These are phyloP conservation scores for Antechinus flavipes DNA, from an alignment of 2,113 vertebrate genomes.

Conservation along the genomic window DNA sequence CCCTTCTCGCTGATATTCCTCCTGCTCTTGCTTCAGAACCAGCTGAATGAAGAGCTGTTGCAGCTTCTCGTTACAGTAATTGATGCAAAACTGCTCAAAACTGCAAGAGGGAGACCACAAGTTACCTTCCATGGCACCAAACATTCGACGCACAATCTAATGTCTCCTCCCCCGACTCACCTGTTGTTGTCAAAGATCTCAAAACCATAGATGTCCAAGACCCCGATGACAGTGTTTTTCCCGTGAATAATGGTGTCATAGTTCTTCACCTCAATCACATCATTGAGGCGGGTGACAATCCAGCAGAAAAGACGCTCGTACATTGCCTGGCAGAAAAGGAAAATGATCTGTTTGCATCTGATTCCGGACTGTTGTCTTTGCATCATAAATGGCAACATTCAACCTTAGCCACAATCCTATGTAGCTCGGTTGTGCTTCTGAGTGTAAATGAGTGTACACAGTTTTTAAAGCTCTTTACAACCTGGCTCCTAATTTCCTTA, in stretches of 20 bases:
- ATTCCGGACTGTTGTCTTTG: background rate
- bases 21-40: conserved; percentile 97
- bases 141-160: background rate
- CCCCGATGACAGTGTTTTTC: conserved; percentile 98
- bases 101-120: conserved; percentile 76
- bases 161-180: conserved; percentile 76
- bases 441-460: background rate
- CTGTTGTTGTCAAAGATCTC: conserved; percentile 99
- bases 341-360: background rate
- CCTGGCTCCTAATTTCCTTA: background rate
- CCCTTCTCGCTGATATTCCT: conserved; percentile 97
- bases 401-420: background rate
- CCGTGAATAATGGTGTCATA: conserved; percentile 93
- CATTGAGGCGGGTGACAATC: conserved; percentile 97
- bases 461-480: background rate
- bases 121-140: background rate
- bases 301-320: conserved; percentile 98
- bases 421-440: background rate
- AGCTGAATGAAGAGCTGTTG: conserved; percentile 99
- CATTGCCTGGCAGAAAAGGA: conserved; percentile 89
- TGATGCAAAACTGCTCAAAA: conserved; percentile 99
- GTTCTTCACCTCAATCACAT: conserved; percentile 95
- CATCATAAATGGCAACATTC: background rate
- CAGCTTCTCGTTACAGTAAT: conserved; percentile 99
- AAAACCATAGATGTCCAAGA: conserved; percentile 98